phyloP scores from a whole-genome alignment of 2,797 vertebrate genomes.

The Tarsius wallacei region DNA sequence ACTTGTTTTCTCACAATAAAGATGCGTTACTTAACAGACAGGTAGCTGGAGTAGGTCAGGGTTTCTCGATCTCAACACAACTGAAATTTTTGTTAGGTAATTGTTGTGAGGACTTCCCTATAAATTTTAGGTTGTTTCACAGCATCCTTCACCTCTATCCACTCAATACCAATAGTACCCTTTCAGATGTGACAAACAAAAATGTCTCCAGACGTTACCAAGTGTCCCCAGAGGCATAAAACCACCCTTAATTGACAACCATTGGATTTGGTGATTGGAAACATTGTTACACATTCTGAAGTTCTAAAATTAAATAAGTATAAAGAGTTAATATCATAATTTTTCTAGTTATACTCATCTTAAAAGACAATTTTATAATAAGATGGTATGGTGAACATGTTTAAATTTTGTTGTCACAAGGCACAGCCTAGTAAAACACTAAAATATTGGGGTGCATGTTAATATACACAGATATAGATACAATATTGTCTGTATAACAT shows the following conservation, averaged over 20 bases:
- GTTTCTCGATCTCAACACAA: not conserved
- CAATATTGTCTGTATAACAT: not conserved
- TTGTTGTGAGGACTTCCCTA: not conserved
- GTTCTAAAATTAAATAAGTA: constrained; percentile 18
- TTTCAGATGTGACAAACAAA: not conserved
- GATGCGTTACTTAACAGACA: not conserved
- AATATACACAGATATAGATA: not conserved
- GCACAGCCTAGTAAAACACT: not conserved
- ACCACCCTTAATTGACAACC: not conserved
- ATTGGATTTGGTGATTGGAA: not conserved
- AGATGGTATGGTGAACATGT: not conserved
- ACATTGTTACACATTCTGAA: constrained; percentile 33
- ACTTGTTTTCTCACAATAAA: constrained; percentile 17
- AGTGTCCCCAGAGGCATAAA: not conserved
- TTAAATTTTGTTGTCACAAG: constrained; percentile 43
- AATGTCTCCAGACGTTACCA: not conserved
- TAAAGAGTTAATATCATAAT: constrained; percentile 48
- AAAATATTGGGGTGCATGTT: constrained; percentile 11
- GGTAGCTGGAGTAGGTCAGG: not conserved
- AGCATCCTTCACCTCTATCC: not conserved
- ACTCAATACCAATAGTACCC: not conserved
- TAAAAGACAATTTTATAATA: constrained; percentile 65
- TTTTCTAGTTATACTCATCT: constrained; percentile 41
- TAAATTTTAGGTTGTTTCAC: not conserved
- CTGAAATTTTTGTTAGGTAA: not conserved